Evolutionary conservation across 2,888 invertebrate species (phyloP), one percentile per base, ranked within the genome.

Genomic region (Cerceris ruficornis): DNA sequence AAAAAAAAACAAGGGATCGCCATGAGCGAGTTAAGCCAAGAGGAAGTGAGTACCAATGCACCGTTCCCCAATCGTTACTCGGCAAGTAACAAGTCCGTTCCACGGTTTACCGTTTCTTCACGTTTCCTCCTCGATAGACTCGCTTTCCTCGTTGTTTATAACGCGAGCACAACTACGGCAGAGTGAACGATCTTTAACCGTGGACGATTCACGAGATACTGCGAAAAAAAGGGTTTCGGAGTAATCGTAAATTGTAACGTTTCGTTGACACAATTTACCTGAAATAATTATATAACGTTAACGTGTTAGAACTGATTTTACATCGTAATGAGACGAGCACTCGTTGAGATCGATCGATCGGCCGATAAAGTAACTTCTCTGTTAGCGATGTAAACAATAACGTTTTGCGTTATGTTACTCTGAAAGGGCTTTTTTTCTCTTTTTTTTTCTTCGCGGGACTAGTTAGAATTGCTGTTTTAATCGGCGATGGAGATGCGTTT

Each of bases 11-110:
- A 74, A 69, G 74, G 80, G 75, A 86, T 86, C 85, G 86, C 84
- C 84, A 97, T 97, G 96, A 96, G 96, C 93, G 97, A 97, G 94
- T 94, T 97, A 88, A 96, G 96, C 91, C 97, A 96, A 93, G 97
- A 97, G 93, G 97, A 97, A 96, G 97, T 96, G 93, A 95, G 95
- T 94, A 82, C 74, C 68, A 79, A 69, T 70, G 50, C 75, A 71
- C 57, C 71, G 71, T 76, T 69, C 75, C 69, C 79, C 73, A 80
- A 79, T 81, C 70, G 69, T 65, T 75, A 65, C 69, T 81, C 73
- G 55, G 66, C 68, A 72, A 28, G 28, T 28, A 28, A 28, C 28
- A 28, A 28, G 28, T 28, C 28, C 28, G 4, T 28, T 28, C 4
- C 28, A 69, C 60, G 55, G 61, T 46, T n/a, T 50, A 55, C 60